Evolutionary conservation across 2,797 vertebrate genomes (phyloP), one percentile per base, ranked within the genome.

Genomic region (Phyllotis vaccarum): DNA sequence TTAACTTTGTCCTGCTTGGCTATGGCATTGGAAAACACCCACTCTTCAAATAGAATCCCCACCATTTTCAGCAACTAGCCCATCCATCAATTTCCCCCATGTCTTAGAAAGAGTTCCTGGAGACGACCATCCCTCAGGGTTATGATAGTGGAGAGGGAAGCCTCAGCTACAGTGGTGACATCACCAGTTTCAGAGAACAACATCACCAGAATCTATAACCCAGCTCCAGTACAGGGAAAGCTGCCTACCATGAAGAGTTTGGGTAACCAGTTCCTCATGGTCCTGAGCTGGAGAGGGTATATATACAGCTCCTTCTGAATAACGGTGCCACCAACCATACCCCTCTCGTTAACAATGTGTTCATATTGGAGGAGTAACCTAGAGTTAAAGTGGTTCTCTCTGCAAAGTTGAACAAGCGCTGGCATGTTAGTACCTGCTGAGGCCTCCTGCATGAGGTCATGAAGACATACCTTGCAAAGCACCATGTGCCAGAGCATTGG

Each of bases 41-140:
- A 5, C 46, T 7, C 27, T 54, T 64, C 56, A 75, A 2, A 16
- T 10, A 1, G 37, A 5, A 3, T 0, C 2, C 68, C 40, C 31
- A 85, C 17, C 40, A 21, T 31, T 52, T 81, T 92, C 34, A 5
- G 49, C 29, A 70, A 58, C 62, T 40, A 37, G 16, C 34, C 22
- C 16, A 34, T 12, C 40, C 31, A 14, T 43, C 62, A 16, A 52
- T 40, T 37, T 68, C 19, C 11, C 21, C 72, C 1, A 7, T 3
- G 10, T 27, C 56, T 75, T 40, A 17, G 12, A 52, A 29, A 0
- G 13, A 10, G 68, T 27, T 70, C 12, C 68, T 16, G 5, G n/a
- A 13, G 12, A 54, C 0, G 1, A 75, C 3, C 16, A 22, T 12
- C 37, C 5, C 13, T 22, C 74, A n/a, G 37, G 58, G 29, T 49